These are phyloP conservation scores for Drosophila gunungcola DNA, from an alignment of 1,140 invertebrate genomes.

Conservation along the genomic window DNA sequence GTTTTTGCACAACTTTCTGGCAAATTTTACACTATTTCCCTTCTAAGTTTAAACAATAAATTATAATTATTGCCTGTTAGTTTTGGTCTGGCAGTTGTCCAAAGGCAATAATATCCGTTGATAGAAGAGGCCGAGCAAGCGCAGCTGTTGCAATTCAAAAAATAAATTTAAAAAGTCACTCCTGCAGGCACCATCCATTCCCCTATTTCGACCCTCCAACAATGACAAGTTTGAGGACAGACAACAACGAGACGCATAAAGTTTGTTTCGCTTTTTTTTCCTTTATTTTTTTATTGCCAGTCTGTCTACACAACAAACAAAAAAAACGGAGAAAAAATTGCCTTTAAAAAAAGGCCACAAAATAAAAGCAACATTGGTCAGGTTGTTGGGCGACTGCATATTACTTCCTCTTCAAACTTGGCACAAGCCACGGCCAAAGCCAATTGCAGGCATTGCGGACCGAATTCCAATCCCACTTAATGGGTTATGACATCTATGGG, in stretches of 20 bases:
- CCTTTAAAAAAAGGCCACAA: conserved; percentile 32
- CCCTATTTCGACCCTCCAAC: conserved; percentile 5
- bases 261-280: conserved; percentile 14
- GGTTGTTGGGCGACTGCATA: conserved; percentile 44
- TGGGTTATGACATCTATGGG: conserved; percentile 58
- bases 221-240: conserved; percentile 34
- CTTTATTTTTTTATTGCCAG: conserved; percentile 30
- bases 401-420: conserved; percentile 49
- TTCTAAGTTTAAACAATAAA: conserved; percentile 35
- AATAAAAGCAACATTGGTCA: conserved; percentile 36
- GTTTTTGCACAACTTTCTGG: background rate
- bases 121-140: conserved; percentile 1
- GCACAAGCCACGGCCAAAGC: conserved; percentile 46
- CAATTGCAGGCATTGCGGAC: conserved; percentile 55
- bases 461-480: conserved; percentile 56
- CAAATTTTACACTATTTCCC: background rate
- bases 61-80: conserved; percentile 68
- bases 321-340: conserved; percentile 19
- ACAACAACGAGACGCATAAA: conserved; percentile 50
- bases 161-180: conserved; percentile 12
- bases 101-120: conserved; percentile 37
- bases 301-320: conserved; percentile 17
- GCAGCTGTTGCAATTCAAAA: conserved; percentile 51
- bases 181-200: conserved; percentile 20
- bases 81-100: conserved; percentile 58